phyloP scores from a whole-genome alignment of 2,113 vertebrate genomes.

The Heterotis niloticus region DNA sequence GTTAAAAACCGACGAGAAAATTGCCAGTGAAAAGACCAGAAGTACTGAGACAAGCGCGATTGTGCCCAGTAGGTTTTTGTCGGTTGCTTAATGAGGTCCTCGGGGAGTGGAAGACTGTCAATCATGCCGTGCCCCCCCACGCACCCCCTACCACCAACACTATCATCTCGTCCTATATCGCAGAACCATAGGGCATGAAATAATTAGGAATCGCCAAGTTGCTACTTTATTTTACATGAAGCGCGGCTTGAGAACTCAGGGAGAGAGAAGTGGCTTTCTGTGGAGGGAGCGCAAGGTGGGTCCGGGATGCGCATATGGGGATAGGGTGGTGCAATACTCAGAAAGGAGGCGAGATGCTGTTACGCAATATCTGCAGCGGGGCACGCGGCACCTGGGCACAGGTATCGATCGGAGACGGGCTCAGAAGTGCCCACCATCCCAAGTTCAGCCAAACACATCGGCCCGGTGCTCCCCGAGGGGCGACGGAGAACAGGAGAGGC shows the following conservation, averaged over 20 bases:
- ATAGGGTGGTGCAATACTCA: slow-evolving; percentile 39
- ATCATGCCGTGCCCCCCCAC: slow-evolving; percentile 46
- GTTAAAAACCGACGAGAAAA: slow-evolving; percentile 52
- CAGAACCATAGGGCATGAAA: slow-evolving; percentile 71
- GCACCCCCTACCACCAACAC: slow-evolving; percentile 44
- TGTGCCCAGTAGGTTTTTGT: slow-evolving; percentile 74
- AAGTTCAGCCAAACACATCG: slow-evolving; percentile 53
- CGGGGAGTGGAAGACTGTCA: slow-evolving; percentile 68
- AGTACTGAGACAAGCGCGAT: slow-evolving; percentile 58
- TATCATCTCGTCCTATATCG: slow-evolving; percentile 50
- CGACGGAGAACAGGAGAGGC: slow-evolving; percentile 67
- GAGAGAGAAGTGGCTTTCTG: neutral
- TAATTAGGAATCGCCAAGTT: slow-evolving; percentile 67
- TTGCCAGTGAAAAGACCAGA: slow-evolving; percentile 41
- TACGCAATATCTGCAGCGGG: slow-evolving; percentile 49
- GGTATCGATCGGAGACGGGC: slow-evolving; percentile 13
- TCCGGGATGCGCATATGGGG: neutral
- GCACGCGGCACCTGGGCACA: slow-evolving; percentile 52
- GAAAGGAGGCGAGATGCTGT: neutral
- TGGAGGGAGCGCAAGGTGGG: neutral
- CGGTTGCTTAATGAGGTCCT: slow-evolving; percentile 76
- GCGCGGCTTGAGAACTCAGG: neutral
- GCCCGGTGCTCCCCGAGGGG: neutral
- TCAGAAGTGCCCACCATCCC: neutral
- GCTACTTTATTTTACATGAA: slow-evolving; percentile 39